Evolutionary conservation across 1,140 invertebrate species (phyloP).

Genomic region (Ladona fulva): DNA sequence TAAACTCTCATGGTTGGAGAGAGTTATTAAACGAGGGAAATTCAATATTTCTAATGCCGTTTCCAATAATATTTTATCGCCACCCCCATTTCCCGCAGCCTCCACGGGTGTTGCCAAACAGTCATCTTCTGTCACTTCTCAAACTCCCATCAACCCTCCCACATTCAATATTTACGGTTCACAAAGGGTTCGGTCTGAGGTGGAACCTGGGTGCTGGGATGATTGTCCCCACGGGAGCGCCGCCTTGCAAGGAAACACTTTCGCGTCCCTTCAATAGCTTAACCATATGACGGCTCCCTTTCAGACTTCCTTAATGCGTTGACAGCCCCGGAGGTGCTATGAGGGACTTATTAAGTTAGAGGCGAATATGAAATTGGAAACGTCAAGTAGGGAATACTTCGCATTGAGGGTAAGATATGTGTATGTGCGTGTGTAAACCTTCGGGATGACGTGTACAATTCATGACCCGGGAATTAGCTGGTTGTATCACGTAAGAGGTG

Average conservation of each 20-base stretch:
- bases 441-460: not conserved
- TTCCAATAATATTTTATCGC: too few species aligned
- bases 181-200: not conserved
- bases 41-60: too few species aligned
- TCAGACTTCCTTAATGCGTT: constrained; percentile 4
- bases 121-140: not conserved
- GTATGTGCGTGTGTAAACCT: not conserved
- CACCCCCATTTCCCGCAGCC: not conserved
- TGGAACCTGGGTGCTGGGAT: not conserved
- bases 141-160: not conserved
- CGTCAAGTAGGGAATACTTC: not conserved
- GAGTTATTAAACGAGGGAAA: too few species aligned
- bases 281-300: not conserved
- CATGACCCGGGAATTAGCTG: too few species aligned
- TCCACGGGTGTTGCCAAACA: not conserved
- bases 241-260: not conserved
- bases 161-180: constrained; percentile 10
- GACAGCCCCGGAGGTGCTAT: not conserved
- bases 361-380: constrained; percentile 5
- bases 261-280: not conserved
- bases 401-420: not conserved
- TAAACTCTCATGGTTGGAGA: too few species aligned
- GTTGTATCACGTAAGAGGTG: too few species aligned
- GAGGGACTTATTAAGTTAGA: constrained; percentile 5
- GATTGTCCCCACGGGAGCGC: not conserved